Percentiles rank a stretch among this genome's conserved stretches.
Evolutionary conservation across 1,140 invertebrate species (phyloP).

Genomic region (Pachyrhynchus sulphureomaculatus): DNA sequence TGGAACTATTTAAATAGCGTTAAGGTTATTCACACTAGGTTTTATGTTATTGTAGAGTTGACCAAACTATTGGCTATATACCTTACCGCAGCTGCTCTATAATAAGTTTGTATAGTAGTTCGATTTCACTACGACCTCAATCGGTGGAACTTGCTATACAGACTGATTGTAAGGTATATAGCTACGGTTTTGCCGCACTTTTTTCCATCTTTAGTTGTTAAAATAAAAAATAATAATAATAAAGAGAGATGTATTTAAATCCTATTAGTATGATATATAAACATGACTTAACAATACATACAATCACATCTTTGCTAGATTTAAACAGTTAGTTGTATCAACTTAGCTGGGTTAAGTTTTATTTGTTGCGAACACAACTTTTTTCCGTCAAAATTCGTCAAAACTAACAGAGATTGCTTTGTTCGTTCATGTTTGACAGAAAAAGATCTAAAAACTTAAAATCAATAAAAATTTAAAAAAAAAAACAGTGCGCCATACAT

Average conservation of each 20-base stretch:
- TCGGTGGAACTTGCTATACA: no score
- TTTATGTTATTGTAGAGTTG: no score
- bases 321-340: constrained; percentile 40
- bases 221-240: constrained; percentile 25
- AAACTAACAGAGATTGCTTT: constrained; percentile 11
- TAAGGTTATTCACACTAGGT: no score
- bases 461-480: background rate
- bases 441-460: constrained; percentile 3
- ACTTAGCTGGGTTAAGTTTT: constrained; percentile 41
- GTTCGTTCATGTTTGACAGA: background rate
- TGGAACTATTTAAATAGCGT: no score
- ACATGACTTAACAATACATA: constrained; percentile 47
- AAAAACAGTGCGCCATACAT: background rate
- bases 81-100: no score
- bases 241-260: constrained; percentile 46
- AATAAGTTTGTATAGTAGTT: no score
- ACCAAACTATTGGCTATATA: no score
- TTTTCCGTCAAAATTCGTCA: constrained; percentile 3
- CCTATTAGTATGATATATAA: constrained; percentile 47
- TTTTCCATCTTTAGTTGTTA: no score
- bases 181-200: no score
- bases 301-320: constrained; percentile 47
- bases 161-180: no score
- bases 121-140: no score
- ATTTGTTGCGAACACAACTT: constrained; percentile 22